Base-by-base conservation (phyloP, 2,797 vertebrate species). In the Falco berigora region DNA sequence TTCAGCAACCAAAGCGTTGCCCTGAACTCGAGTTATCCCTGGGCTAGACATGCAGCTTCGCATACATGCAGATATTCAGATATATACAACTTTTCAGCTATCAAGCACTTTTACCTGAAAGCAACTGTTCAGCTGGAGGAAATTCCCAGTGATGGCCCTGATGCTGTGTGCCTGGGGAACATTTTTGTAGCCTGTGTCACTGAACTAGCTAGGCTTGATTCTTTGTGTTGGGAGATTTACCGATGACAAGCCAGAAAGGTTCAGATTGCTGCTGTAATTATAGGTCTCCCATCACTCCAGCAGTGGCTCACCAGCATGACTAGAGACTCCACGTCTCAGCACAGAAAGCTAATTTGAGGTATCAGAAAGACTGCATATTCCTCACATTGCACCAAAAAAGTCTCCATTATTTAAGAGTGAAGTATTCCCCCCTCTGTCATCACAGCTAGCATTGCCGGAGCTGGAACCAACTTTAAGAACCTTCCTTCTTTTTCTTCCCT, bases 151-250 rank as follows among this genome's bases (percentile, higher is more conserved):
- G 6, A 6, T 3, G 10, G 82, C 59, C 20, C 27, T 3, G 46
- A 4, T 55, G 75, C 64, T 5, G 30, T 14, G 5, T 27, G 79
- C 92, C 95, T 1, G 19, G 62, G 88, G 49, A 85, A 2, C 62
- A 47, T 91, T 94, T 47, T 22, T 68, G 3, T 2, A 5, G 38
- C 30, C 3, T 75, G 67, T 28, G 76, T 92, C 85, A 76, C 46
- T 11, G 11, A 88, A 93, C 88, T 12, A 24, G 96, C 85, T 23
- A 1, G 46, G 82, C 97, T 50, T 50, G 96, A 78, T 95, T 92
- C 72, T 36, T 88, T 55, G 64, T 16, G 28, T 10, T 53, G 28
- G 68, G 78, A 93, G 94, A 85, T 89, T 8, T 28, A 32, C 18
- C 8, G 3, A 28, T 86, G 92, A 92, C 86, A 63, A 86, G 84